Base-by-base conservation (phyloP, 2,113 vertebrate species). In the Galemys pyrenaicus region DNA sequence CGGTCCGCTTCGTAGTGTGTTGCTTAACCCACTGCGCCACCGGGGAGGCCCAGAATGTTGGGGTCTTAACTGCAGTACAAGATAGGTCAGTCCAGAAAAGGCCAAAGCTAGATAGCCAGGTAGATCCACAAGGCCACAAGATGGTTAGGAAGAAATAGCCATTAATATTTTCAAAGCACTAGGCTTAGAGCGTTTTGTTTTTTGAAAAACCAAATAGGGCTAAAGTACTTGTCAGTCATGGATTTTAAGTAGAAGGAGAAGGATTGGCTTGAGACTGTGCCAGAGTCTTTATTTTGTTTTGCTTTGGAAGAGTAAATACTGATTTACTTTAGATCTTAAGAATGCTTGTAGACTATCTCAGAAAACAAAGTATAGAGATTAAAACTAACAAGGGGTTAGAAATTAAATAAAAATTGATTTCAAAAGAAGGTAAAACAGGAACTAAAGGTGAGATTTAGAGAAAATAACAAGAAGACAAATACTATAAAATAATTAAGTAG, bases 401-500 rank as follows among this genome's bases (percentile, higher is more conserved):
- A 15, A 73, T 54, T n/a, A 56, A 87, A 73, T 68, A n/a, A 58
- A 87, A 30, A 44, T 22, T 81, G 67, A 74, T 93, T 44, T 17
- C 58, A 56, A n/a, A 80, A 79, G n/a, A 73, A 46, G 46, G 17
- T 19, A 44, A 49, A 30, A 37, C 6, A 41, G 10, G 28, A 26
- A 28, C 6, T 54, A 49, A 54, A 58, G 74, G n/a, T 71, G 9
- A 41, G 54, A 39, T 70, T 8, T 62, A 20, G 35, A 64, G 12
- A 37, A 73, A 70, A 62, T 26, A 78, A 20, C 17, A 78, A 32
- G n/a, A n/a, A n/a, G n/a, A 20, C 22, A 68, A 60, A 49, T 73
- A 60, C 67, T 82, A 32, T 64, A 80, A 82, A 88, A 54, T 62
- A 54, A 88, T 65, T 88, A 78, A 78, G 9, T 67, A 92, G 62